A percentile compares a stretch with the other conserved stretches of the same genome.
Conservation (phyloP, 2,888 invertebrate species). For the Cryptosula pallasiana region DNA sequence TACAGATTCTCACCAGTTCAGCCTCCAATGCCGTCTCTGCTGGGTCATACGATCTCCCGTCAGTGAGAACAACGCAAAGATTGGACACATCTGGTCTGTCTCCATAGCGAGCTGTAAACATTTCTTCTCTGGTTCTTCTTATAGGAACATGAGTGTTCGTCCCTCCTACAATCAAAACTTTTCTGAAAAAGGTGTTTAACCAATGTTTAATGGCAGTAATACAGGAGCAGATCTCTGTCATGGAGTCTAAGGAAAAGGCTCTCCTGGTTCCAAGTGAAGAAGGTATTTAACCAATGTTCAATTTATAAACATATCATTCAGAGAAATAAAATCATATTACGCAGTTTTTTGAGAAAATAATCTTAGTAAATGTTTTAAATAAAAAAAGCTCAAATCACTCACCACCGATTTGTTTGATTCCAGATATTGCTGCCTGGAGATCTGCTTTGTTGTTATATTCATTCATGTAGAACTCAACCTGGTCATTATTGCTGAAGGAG, state of each 20-base stretch:
- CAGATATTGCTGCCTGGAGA: not conserved
- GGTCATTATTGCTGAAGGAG: slow-evolving; percentile 6
- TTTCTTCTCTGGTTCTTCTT: not conserved
- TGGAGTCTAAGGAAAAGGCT: too few species aligned
- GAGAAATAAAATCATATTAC: too few species aligned
- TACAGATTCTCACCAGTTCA: slow-evolving; percentile 4
- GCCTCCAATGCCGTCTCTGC: not conserved
- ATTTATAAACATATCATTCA: too few species aligned
- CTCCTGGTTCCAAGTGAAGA: too few species aligned
- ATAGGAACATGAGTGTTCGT: slow-evolving; percentile 22
- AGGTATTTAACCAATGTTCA: too few species aligned
- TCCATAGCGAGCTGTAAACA: slow-evolving; percentile 21
- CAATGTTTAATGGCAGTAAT: too few species aligned
- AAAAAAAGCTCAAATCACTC: too few species aligned
- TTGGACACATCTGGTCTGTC: slow-evolving; percentile 19
- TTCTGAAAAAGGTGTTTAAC: too few species aligned
- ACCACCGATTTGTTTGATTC: slow-evolving; percentile 15
- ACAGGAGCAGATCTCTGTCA: too few species aligned
- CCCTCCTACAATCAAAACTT: not conserved
- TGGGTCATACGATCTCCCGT: slow-evolving; percentile 2
- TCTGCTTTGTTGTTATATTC: slow-evolving; percentile 4
- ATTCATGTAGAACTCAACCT: slow-evolving; percentile 17
- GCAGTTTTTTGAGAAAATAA: not conserved
- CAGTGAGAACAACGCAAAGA: slow-evolving; percentile 16
- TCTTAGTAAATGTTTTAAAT: too few species aligned